phyloP scores from a whole-genome alignment of 2,888 invertebrate species.

The Spodoptera picta region DNA sequence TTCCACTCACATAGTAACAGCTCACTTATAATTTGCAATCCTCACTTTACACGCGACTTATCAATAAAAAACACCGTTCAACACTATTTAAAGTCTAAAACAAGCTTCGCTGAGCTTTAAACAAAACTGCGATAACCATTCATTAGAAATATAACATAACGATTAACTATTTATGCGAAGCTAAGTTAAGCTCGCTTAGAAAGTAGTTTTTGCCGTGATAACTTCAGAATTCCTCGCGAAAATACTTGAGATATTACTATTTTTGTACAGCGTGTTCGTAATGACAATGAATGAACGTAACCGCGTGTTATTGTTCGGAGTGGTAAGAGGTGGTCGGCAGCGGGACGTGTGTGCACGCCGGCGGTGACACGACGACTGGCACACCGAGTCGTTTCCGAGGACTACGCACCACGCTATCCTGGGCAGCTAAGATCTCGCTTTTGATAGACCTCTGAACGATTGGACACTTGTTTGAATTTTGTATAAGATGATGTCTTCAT shows the following conservation, averaged over 20 bases:
- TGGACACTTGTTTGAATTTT: too few relatives aligned
- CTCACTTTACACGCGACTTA: slow-evolving; percentile 31
- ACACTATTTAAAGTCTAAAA: slow-evolving; percentile 42
- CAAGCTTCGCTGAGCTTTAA: slow-evolving; percentile 25
- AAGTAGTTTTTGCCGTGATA: slow-evolving; percentile 18
- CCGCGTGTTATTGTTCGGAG: slow-evolving; percentile 45
- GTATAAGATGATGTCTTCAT: too few relatives aligned
- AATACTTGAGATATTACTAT: slow-evolving; percentile 2
- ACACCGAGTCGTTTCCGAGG: slow-evolving; percentile 53
- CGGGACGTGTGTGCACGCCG: slow-evolving; percentile 60
- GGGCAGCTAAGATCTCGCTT: slow-evolving; percentile 52
- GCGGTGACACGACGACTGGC: slow-evolving; percentile 69
- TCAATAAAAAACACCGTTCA: slow-evolving; percentile 19
- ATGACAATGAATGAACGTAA: slow-evolving; percentile 45
- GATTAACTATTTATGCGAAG: slow-evolving; percentile 38
- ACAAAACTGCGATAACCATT: slow-evolving; percentile 39
- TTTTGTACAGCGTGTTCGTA: slow-evolving; percentile 16
- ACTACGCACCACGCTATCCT: slow-evolving; percentile 60
- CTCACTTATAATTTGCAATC: slow-evolving; percentile 1
- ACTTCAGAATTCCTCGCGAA: slow-evolving; percentile 1
- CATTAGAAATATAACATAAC: slow-evolving; percentile 45
- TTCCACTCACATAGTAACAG: slow-evolving; percentile 16
- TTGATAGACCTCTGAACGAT: neutral
- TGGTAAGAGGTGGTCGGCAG: slow-evolving; percentile 1
- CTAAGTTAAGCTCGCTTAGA: slow-evolving; percentile 18